Percentiles rank a stretch among this genome's conserved stretches.
Evolutionary conservation across 2,113 vertebrate genomes (phyloP).

Genomic region (Crotalus horridus): DNA sequence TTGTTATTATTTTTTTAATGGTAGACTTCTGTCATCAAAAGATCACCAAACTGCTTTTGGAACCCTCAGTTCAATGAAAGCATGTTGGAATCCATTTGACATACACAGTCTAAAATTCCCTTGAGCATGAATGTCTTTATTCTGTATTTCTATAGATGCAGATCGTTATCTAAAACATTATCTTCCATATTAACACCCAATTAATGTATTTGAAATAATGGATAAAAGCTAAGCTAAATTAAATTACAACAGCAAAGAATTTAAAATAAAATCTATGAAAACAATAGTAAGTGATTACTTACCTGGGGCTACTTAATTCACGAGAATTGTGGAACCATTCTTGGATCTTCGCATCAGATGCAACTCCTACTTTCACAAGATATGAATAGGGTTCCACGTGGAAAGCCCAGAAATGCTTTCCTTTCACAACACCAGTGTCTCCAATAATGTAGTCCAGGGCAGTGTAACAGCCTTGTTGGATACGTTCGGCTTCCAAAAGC

Average conservation of each 20-base stretch:
- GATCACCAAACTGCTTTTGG: not conserved
- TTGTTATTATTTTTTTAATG: not conserved
- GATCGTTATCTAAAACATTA: not conserved
- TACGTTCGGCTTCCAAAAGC: slow-evolving; percentile 83
- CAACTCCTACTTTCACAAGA: slow-evolving; percentile 93
- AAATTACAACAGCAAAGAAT: not conserved
- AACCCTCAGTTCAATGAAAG: not conserved
- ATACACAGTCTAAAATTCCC: not conserved
- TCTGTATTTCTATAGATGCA: not conserved
- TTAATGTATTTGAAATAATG: not conserved
- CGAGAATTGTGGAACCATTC: slow-evolving; percentile 91
- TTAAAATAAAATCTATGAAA: not conserved
- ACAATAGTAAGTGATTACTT: slow-evolving; percentile 14
- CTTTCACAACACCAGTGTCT: slow-evolving; percentile 85
- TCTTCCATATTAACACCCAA: not conserved
- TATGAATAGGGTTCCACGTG: slow-evolving; percentile 86
- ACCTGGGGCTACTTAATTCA: slow-evolving; percentile 92
- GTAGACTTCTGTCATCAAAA: not conserved
- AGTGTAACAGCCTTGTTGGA: slow-evolving; percentile 88
- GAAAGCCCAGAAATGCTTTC: slow-evolving; percentile 94
- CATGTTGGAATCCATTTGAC: not conserved
- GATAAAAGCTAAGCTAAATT: not conserved
- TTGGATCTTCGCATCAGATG: slow-evolving; percentile 84
- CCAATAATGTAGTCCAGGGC: slow-evolving; percentile 92
- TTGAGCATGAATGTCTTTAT: too few relatives aligned